Base-by-base conservation (phyloP, 2,888 invertebrate species). In the Lepetodrilus schrolli region DNA sequence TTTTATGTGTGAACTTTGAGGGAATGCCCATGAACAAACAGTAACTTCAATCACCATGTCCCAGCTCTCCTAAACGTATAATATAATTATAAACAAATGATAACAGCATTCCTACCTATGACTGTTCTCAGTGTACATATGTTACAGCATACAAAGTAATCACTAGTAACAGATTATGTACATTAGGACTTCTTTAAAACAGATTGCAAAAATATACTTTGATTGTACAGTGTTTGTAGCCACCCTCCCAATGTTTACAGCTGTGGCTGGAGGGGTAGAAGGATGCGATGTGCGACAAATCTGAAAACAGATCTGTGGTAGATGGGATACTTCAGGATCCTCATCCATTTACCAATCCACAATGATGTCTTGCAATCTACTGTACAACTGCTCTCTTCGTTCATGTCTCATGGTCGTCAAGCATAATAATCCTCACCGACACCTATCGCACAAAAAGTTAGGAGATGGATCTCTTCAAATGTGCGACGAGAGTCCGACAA, bases 191-290 rank as follows among this genome's bases (percentile, higher is more conserved):
- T 58, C 34, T 34, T 58, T 58, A 58, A 51, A 58, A 58, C 58
- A 58, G 58, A 58, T 58, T 58, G 58, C 58, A 58, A 58, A 58
- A 58, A 58, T 58, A 58, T 58, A 58, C 34, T 58, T 58, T 58
- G 58, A 58, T 58, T 58, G 58, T 58, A 58, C 58, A 58, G 30
- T 58, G 58, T 58, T 26, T 58, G 58, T 58, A 58, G 13, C 10
- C 34, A n/a, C n/a, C n/a, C n/a, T n/a, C 48, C 17, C 47, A 47
- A n/a, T 48, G 48, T 48, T 48, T 20, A 17, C 48, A 48, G 5
- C 48, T 48, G 20, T 17, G 48, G 21, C 48, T 48, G 48, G 20
- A 48, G 4, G 17, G 17, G 48, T n/a, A n/a, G n/a, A n/a, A n/a
- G n/a, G n/a, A n/a, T n/a, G n/a, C n/a, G n/a, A n/a, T n/a, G n/a